Conservation (phyloP, 2,888 invertebrate genomes). For the Eristalinus aeneus region DNA sequence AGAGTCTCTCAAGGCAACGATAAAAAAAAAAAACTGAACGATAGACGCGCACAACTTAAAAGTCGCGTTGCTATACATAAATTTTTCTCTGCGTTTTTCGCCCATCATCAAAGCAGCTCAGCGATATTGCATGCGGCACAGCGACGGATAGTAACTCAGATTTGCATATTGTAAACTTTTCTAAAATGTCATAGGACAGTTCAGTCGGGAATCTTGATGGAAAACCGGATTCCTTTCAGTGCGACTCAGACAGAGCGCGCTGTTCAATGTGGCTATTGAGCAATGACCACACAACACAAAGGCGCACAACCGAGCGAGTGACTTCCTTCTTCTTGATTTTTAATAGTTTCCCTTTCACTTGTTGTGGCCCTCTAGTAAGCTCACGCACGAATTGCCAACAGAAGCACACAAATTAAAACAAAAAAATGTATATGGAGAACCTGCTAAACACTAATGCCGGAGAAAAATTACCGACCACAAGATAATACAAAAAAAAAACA, state of each 20-base stretch:
- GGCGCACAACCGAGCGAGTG: neutral
- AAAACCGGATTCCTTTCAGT: slow-evolving; percentile 55
- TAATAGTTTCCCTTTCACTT: slow-evolving; percentile 60
- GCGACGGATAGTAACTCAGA: slow-evolving; percentile 12
- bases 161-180: slow-evolving; percentile 55
- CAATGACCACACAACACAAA: slow-evolving; percentile 40
- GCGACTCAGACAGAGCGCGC: slow-evolving; percentile 15
- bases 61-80: slow-evolving; percentile 29
- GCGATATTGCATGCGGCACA: slow-evolving; percentile 17
- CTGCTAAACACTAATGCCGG: slow-evolving; percentile 61
- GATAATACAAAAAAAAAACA: slow-evolving; percentile 47
- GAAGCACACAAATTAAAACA: slow-evolving; percentile 37
- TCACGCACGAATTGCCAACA: slow-evolving; percentile 39
- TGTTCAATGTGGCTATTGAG: slow-evolving; percentile 49
- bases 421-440: slow-evolving; percentile 43
- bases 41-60: neutral
- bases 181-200: slow-evolving; percentile 59
- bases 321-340: slow-evolving; percentile 41
- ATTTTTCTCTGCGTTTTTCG: slow-evolving; percentile 32
- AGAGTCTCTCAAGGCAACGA: slow-evolving; percentile 57
- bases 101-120: slow-evolving; percentile 12
- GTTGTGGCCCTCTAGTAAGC: slow-evolving; percentile 21
- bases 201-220: slow-evolving; percentile 24
- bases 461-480: slow-evolving; percentile 67
- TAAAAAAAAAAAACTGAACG: slow-evolving; percentile 3